Percentiles rank a stretch among this genome's conserved stretches.
phyloP scores from a whole-genome alignment of 2,888 invertebrate species.

The Pachymerium ferrugineum region DNA sequence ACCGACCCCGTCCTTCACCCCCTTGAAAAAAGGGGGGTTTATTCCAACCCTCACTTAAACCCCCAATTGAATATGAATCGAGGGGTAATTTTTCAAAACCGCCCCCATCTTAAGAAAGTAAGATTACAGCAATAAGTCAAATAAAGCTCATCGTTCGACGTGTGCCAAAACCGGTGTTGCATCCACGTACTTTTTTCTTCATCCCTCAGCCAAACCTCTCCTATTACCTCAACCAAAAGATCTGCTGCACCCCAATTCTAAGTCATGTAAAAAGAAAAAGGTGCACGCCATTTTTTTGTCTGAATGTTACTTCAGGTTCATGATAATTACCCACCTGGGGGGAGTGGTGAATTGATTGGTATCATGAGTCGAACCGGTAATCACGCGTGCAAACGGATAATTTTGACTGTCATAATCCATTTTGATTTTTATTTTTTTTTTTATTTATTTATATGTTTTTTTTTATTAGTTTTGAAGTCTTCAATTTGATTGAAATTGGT shows the following conservation, averaged over 20 bases:
- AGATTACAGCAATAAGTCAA: neutral
- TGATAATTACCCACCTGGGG: neutral
- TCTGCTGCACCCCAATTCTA: too few relatives aligned
- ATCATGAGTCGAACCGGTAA: neutral
- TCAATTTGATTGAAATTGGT: neutral
- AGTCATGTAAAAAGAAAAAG: too few relatives aligned
- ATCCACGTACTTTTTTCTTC: too few relatives aligned
- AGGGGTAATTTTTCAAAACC: neutral
- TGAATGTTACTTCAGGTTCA: neutral
- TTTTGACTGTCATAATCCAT: neutral
- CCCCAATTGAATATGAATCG: neutral
- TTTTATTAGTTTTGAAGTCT: neutral
- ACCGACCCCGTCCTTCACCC: neutral
- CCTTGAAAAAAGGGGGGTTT: neutral
- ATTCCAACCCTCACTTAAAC: conserved; percentile 3
- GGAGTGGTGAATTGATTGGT: neutral
- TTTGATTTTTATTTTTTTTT: neutral
- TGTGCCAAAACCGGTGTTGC: conserved; percentile 13
- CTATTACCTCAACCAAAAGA: too few relatives aligned
- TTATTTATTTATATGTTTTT: neutral
- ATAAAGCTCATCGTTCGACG: neutral
- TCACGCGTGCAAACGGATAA: neutral
- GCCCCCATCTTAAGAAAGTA: neutral
- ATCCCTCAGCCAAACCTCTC: neutral
- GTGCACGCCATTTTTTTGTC: neutral